Conservation (phyloP, 2,113 vertebrate species). For the Sitta europaea region DNA sequence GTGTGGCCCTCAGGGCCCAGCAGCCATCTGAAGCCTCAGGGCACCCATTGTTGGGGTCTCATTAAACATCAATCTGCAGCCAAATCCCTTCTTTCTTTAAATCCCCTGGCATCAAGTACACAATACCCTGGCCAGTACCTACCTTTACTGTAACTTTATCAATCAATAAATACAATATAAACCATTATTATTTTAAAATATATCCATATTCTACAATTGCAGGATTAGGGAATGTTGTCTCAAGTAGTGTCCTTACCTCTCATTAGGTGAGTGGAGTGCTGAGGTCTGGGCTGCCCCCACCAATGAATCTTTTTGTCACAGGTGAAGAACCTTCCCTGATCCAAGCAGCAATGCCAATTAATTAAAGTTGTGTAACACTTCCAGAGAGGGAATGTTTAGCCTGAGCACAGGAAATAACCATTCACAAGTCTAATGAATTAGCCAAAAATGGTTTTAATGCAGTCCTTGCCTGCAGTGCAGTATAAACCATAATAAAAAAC, state of each 20-base stretch:
- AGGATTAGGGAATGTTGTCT: not conserved
- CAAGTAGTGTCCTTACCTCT: not conserved
- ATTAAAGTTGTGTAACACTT: not conserved
- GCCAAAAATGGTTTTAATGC: slow-evolving; percentile 57
- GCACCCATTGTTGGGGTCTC: not conserved
- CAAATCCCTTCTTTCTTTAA: not conserved
- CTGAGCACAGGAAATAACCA: not conserved
- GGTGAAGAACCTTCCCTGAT: not conserved
- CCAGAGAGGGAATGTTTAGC: not conserved
- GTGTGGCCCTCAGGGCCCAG: fast-evolving
- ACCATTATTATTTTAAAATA: not conserved
- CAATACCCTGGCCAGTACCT: not conserved
- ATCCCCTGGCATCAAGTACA: not conserved
- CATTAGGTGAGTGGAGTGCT: not conserved
- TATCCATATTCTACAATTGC: fast-evolving
- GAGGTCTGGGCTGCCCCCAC: not conserved
- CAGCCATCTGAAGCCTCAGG: not conserved
- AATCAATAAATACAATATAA: too few relatives aligned
- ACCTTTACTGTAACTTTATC: not conserved
- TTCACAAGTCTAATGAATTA: not conserved
- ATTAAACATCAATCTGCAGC: not conserved
- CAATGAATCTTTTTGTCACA: not conserved
- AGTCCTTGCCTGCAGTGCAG: not conserved
- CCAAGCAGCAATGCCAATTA: not conserved
- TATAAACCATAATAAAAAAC: slow-evolving; percentile 40